These are phyloP conservation scores for Agrilus planipennis DNA, from an alignment of 1,140 invertebrate genomes.

Conservation along the genomic window DNA sequence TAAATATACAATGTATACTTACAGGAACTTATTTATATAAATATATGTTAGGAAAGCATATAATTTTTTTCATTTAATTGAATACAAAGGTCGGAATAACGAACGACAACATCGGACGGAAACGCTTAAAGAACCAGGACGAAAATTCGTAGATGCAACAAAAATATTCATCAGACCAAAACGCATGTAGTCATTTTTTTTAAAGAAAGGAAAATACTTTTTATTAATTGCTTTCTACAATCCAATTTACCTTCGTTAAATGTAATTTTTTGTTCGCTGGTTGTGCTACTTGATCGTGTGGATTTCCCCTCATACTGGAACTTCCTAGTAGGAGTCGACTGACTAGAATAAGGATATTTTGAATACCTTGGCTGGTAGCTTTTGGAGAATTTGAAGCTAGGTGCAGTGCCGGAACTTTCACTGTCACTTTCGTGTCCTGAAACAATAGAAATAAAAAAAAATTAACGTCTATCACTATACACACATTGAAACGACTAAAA, in stretches of 20 bases:
- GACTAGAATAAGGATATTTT: constrained; percentile 27
- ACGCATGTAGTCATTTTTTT: not conserved
- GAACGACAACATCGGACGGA: too few relatives aligned
- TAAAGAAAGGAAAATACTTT: not conserved
- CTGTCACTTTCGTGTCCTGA: constrained; percentile 26
- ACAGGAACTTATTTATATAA: too few relatives aligned
- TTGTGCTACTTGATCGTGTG: constrained; percentile 27
- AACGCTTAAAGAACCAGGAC: too few relatives aligned
- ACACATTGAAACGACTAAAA: too few relatives aligned
- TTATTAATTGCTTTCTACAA: too few relatives aligned
- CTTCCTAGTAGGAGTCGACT: constrained; percentile 26
- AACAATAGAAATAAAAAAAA: too few relatives aligned
- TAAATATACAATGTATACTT: too few relatives aligned
- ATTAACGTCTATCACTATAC: too few relatives aligned
- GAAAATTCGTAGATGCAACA: too few relatives aligned
- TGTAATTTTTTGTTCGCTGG: constrained; percentile 30
- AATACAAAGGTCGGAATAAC: too few relatives aligned
- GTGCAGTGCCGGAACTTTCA: constrained; percentile 24
- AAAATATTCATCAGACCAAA: not conserved
- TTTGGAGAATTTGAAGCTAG: constrained; percentile 14
- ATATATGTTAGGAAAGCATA: too few relatives aligned
- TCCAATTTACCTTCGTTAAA: constrained; percentile 34
- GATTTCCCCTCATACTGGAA: constrained; percentile 25
- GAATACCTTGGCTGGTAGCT: constrained; percentile 17
- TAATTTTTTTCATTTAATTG: too few relatives aligned